A percentile compares a stretch with the other conserved stretches of the same genome.
Conservation (phyloP, 2,113 vertebrate genomes). For the Coracopsis vasa region DNA sequence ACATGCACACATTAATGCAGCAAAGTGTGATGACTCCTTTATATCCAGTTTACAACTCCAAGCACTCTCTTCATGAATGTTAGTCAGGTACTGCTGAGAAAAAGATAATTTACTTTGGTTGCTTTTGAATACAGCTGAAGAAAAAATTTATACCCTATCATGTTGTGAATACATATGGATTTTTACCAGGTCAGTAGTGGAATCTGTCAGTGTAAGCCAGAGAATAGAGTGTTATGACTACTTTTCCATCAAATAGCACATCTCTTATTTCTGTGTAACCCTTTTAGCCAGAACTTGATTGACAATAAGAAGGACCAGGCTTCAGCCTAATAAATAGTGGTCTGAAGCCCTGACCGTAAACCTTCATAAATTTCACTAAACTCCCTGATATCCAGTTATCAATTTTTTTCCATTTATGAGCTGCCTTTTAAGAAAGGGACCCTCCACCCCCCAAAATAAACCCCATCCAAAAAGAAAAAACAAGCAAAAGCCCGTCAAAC, state of each 20-base stretch:
- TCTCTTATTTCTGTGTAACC: neutral
- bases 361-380: neutral
- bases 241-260: neutral
- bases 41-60: neutral
- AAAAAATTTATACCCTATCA: neutral
- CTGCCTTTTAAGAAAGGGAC: neutral
- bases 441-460: neutral
- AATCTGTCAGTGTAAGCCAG: neutral
- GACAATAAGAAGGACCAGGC: neutral
- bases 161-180: neutral
- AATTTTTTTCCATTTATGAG: neutral
- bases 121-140: neutral
- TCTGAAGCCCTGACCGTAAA: neutral
- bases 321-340: neutral
- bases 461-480: neutral
- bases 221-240: neutral
- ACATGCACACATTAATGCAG: conserved; percentile 22
- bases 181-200: neutral
- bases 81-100: neutral
- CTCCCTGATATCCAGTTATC: neutral
- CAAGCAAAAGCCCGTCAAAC: neutral
- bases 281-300: neutral
- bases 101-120: neutral
- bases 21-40: conserved; percentile 14
- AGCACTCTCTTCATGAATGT: neutral